Base-by-base conservation (phyloP, 2,797 vertebrate species). In the Allochrocebus solatus region DNA sequence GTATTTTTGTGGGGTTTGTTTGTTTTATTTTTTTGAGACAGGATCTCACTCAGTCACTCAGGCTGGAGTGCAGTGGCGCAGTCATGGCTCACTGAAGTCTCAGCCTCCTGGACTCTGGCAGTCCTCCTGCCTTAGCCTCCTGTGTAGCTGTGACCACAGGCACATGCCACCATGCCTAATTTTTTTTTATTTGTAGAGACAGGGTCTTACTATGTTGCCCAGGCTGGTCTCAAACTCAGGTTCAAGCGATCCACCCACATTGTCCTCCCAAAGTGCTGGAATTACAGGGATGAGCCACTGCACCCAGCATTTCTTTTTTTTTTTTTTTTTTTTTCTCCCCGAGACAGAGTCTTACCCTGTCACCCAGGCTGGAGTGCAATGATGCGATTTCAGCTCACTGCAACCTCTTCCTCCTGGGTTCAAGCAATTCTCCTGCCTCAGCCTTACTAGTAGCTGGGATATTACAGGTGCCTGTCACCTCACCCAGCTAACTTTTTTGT, bases 331-430 rank as follows among this genome's bases (percentile, higher is more conserved):
- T 7, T 33, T 21, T 11, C 11, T 5, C 5, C 5, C 21, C 4
- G 4, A 39, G 67, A n/a, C 21, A 12, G 9, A 22, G 19, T 72
- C n/a, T 72, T 16, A 21, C n/a, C n/a, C 67, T 39, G 67, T 36
- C 9, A 33, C n/a, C n/a, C 67, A 39, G 67, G n/a, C n/a, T 72
- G n/a, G 9, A 72, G 17, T 39, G 19, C n/a, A 72, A 11, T 39
- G 9, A 17, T 33, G n/a, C 21, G 0, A 36, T 12, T 1, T 36
- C n/a, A 1, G 9, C n/a, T 67, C n/a, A 39, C n/a, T 72, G n/a
- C n/a, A 72, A 22, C n/a, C 67, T 72, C 67, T 11, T 10, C 67
- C 67, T 36, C 19, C 67, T 5, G 21, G 9, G n/a, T 72, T 67
- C 17, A 67, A 9, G 33, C 30, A 19, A 19, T 67, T 67, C 33